Evolutionary conservation across 2,888 invertebrate species (phyloP), one percentile per base, ranked within the genome.

Genomic region (Lycophotia porphyrea): DNA sequence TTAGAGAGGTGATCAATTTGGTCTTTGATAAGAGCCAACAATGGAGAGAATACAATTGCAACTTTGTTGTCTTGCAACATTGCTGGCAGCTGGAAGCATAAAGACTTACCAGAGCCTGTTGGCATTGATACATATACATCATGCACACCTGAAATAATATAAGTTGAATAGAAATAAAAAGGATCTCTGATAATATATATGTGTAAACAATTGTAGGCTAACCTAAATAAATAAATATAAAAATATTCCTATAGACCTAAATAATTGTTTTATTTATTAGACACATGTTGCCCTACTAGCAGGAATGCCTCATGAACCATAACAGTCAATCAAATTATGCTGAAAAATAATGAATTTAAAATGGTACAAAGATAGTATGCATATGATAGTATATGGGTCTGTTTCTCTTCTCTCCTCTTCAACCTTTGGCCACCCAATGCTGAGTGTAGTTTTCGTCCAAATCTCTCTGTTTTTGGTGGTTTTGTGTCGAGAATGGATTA

Each of bases 71-170:
- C 97, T 85, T 97, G 97, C 88, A 99, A 96, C 85, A 99, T 97
- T 1, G 99, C 99, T 52, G 99, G 99, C 84, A 99, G 96, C 94
- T 99, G 99, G 95, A 99, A 99, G 94, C 99, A 99, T 34, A 99
- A 95, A 0, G 99, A 99, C 96, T 99, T 99, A 58, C 99, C 99
- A 55, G 98, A 98, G 27, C 99, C 99, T 9, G 99, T 99, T 2
- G 99, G 99, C 99, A 99, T 99, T 83, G 99, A 99, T 21, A 99
- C 98, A 92, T 98, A 99, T 0, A 99, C 98, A 97, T 99, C 99
- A 89, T 97, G 97, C 87, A 98, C 97, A 86, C 98, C 98, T 98
- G 92, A 81, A 97, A 95, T 60, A 34, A 81, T 31, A 13, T 34
- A 64, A 68, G n/a, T 49, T 34, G 2, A 44, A 34, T 52, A 11